Evolutionary conservation across 2,113 vertebrate genomes (phyloP).

Genomic region (Mobula hypostoma): DNA sequence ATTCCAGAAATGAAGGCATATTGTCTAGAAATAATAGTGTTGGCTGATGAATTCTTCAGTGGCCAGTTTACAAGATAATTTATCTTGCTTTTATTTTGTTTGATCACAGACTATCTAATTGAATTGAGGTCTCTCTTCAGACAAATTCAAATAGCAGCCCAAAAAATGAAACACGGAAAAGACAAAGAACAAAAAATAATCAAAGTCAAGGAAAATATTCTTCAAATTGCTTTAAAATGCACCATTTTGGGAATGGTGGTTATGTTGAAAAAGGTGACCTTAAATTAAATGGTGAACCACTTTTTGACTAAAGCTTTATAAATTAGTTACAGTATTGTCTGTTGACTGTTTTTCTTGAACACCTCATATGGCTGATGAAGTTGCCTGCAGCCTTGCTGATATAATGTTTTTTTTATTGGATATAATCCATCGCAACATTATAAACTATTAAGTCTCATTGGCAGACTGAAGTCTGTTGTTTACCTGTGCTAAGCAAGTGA

Average conservation of each 20-base stretch:
- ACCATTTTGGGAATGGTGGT: not conserved
- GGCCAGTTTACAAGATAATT: not conserved
- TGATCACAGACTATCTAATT: not conserved
- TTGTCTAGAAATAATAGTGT: not conserved
- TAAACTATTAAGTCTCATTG: not conserved
- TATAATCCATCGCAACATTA: not conserved
- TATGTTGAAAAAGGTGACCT: not conserved
- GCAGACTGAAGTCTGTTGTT: not conserved
- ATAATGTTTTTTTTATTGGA: conserved; percentile 16
- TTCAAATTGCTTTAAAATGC: not conserved
- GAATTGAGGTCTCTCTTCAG: not conserved
- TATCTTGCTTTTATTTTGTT: not conserved
- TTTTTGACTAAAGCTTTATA: not conserved
- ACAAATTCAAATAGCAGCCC: not conserved
- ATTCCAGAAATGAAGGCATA: not conserved
- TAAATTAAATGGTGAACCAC: not conserved
- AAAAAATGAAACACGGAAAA: not conserved
- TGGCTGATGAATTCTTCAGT: not conserved
- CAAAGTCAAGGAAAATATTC: not conserved
- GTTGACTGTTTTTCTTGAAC: not conserved
- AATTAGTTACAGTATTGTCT: not conserved
- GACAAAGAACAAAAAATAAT: not conserved
- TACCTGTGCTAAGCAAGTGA: not conserved
- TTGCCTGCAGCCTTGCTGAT: conserved; percentile 29
- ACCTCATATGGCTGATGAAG: conserved; percentile 3